Base-by-base conservation (phyloP, 1,140 invertebrate genomes). In the Cotesia glomerata region DNA sequence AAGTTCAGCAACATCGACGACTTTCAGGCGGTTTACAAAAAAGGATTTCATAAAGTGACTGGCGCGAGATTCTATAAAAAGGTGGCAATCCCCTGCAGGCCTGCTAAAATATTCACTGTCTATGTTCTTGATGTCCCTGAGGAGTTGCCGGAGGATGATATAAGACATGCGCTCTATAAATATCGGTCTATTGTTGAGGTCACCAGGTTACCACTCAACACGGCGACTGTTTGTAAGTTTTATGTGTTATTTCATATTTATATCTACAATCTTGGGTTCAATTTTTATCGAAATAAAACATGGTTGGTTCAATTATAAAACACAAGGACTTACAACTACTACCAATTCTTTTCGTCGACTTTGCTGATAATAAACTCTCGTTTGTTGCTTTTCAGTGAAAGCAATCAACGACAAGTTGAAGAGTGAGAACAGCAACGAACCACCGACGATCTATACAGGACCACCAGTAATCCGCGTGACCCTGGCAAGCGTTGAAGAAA, bases 1-100 rank as follows among this genome's bases (percentile, higher is more conserved):
- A 95, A 94, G 85, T 95, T 95, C 85, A 93, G 93, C 75, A 92
- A 93, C 82, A 92, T 93, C 77, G 93, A 95, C 72, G 94, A 95
- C 82, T 95, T 92, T 84, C 92, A 94, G 84, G 92, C 92, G 81
- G 93, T 95, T 49, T 94, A 92, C 88, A 93, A 94, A 83, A 95
- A 95, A 82, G 93, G 93, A 11, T 95, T 95, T 85, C 93, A 95
- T 83, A 94, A 94, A 87, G 93, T 94, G 58, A 93, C 92, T 65
- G 91, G 92, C 11, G 92, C 92, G 7, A 88, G 92, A 66, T 93
- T 93, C 80, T 93, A 94, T 85, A 92, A 92, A 84, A 93, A 94
- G 89, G 92, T 95, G 61, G 91, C 93, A 18, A 94, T 95, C 74
- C 94, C 94, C 5, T 95, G 93, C 78, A 89, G 93, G 78, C 93